Evolutionary conservation across 2,888 invertebrate species (phyloP).

Genomic region (Chesias legatella): DNA sequence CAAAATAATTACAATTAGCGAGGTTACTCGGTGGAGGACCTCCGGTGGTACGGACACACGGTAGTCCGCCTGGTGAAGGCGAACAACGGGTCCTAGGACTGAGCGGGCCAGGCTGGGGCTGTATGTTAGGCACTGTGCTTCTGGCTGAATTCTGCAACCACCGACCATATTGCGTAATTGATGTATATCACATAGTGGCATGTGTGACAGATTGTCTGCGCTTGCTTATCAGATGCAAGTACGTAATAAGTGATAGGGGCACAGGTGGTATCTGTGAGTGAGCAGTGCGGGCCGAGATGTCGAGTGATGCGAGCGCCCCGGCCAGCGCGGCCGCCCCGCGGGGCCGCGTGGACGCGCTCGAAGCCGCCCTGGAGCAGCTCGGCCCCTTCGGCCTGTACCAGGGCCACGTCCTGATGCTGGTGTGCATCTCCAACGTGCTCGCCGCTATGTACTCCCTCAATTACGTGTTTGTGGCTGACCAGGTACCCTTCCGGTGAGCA

Average conservation of each 20-base stretch:
- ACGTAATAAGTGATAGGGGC: not conserved
- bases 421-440: conserved; percentile 72
- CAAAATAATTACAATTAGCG: too few relatives aligned
- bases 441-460: conserved; percentile 76
- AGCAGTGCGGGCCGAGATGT: conserved; percentile 19
- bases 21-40: too few relatives aligned
- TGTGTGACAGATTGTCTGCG: too few relatives aligned
- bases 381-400: conserved; percentile 70
- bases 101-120: too few relatives aligned
- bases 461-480: conserved; percentile 80
- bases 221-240: conserved; percentile 3
- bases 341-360: conserved; percentile 40
- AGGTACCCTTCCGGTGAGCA: conserved; percentile 76
- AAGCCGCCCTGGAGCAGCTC: conserved; percentile 55
- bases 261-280: too few relatives aligned
- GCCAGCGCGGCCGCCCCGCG: conserved; percentile 2
- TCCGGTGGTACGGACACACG: too few relatives aligned
- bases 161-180: too few relatives aligned
- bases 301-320: conserved; percentile 9
- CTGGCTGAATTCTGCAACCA: too few relatives aligned
- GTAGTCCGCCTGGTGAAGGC: too few relatives aligned
- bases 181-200: too few relatives aligned
- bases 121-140: too few relatives aligned
- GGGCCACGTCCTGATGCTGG: conserved; percentile 53
- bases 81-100: too few relatives aligned